These are phyloP conservation scores for Melanotaenia pygmaea DNA, from an alignment of 2,797 vertebrate species.

Conservation along the genomic window DNA sequence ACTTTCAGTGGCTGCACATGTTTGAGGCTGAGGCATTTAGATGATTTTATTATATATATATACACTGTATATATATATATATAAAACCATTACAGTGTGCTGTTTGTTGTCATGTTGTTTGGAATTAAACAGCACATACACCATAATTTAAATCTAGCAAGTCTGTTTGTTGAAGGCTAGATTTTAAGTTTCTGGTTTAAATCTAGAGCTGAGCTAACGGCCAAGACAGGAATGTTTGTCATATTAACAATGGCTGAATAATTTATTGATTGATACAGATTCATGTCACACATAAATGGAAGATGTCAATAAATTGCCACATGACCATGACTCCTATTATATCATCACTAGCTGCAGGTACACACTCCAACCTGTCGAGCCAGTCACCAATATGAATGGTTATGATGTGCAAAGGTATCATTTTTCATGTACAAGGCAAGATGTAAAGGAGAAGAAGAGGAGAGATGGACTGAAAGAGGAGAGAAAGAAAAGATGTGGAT, in stretches of 20 bases:
- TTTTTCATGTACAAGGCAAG: constrained; percentile 37
- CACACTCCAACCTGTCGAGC: constrained; percentile 37
- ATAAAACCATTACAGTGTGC: constrained; percentile 12
- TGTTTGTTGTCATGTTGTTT: constrained; percentile 16
- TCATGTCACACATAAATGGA: constrained; percentile 29
- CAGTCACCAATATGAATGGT: constrained; percentile 6
- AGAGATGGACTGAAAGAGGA: constrained; percentile 42
- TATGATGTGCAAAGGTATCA: constrained; percentile 18
- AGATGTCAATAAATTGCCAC: constrained; percentile 26
- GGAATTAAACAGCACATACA: constrained; percentile 20
- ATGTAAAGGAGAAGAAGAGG: constrained; percentile 31
- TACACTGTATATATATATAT: too few species aligned
- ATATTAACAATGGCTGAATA: constrained; percentile 25
- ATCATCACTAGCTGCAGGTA: constrained; percentile 3
- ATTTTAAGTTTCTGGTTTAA: constrained; percentile 18
- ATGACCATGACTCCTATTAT: background rate
- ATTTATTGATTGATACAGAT: constrained; percentile 35
- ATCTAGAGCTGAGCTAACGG: constrained; percentile 12
- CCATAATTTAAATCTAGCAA: constrained; percentile 29
- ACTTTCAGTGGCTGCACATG: constrained; percentile 50
- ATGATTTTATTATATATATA: constrained; percentile 12
- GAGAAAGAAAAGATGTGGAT: constrained; percentile 40
- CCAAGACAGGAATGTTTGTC: constrained; percentile 19
- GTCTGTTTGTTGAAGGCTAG: constrained; percentile 13
- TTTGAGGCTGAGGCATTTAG: constrained; percentile 30